Base-by-base conservation (phyloP, 2,888 invertebrate genomes). In the Cataglyphis cursor region DNA sequence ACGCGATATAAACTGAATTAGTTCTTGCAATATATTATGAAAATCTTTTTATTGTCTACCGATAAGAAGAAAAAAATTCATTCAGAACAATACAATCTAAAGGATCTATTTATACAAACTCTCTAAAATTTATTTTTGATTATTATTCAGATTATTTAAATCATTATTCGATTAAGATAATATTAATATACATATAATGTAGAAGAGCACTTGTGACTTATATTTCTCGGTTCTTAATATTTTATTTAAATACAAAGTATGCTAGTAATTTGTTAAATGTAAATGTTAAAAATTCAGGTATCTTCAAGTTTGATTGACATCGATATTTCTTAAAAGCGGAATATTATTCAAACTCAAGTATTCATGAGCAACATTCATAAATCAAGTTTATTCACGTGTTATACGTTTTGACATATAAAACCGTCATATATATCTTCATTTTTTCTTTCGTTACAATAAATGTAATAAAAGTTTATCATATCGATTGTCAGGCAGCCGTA, bases 381-480 rank as follows among this genome's bases (percentile, higher is more conserved):
- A 76, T 76, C 64, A 12, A 65, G 64, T 38, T 75, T 3, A 21
- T 31, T 9, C 21, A 28, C 21, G 57, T 72, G 57, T 72, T 59
- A 8, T 8, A 15, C 0, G 5, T 12, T 38, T 1, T n/a, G 62
- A 44, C 18, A 48, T 31, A 64, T 51, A 75, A 51, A 74, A 64
- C 6, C n/a, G 8, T 35, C 8, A 3, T 2, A 12, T 5, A 10
- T 4, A 38, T 54, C 21, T 38, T 1, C 9, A 18, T 66, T 57
- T 66, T 76, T 76, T 54, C 12, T 5, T 75, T 76, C 12, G 41
- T 68, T 68, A 31, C 3, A 24, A 64, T 18, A 24, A 54, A n/a
- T 2, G n/a, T 41, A 41, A 76, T 28, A 41, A 68, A 57, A 9
- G 15, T 57, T 3, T 41, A 76, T 76, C 54, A 6, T 41, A n/a